Percentiles rank a stretch among this genome's conserved stretches.
These are phyloP conservation scores for Drosophila putrida DNA, from an alignment of 2,888 invertebrate genomes.

Conservation along the genomic window DNA sequence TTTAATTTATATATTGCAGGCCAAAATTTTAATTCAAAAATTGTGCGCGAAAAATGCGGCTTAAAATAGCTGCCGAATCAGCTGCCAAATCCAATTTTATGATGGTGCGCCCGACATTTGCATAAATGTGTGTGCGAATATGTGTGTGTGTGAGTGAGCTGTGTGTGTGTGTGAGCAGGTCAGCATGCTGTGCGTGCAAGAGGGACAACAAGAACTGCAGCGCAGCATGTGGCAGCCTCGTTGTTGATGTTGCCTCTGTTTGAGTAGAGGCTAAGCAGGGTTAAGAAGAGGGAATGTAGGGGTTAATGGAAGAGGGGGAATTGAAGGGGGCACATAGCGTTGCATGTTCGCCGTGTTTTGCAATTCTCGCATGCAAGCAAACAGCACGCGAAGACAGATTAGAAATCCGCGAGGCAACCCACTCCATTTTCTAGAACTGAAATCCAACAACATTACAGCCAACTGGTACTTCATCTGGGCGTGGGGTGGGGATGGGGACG, in stretches of 20 bases:
- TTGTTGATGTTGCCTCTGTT: slow-evolving; percentile 53
- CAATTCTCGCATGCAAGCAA: slow-evolving; percentile 74
- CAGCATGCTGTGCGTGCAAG: slow-evolving; percentile 24
- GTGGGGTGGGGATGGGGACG: slow-evolving; percentile 1
- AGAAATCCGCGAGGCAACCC: slow-evolving; percentile 60
- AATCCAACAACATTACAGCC: slow-evolving; percentile 4
- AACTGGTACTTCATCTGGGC: slow-evolving; percentile 15
- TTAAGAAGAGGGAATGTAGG: slow-evolving; percentile 11
- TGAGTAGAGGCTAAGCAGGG: slow-evolving; percentile 15
- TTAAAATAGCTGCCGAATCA: slow-evolving; percentile 77
- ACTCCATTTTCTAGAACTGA: slow-evolving; percentile 37
- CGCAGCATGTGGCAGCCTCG: slow-evolving; percentile 73
- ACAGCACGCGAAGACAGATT: slow-evolving; percentile 79
- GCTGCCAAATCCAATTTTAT: slow-evolving; percentile 82
- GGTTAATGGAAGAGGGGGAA: slow-evolving; percentile 7
- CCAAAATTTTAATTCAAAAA: slow-evolving; percentile 53
- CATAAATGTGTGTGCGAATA: slow-evolving; percentile 51
- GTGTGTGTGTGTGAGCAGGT: slow-evolving; percentile 18
- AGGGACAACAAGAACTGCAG: slow-evolving; percentile 46
- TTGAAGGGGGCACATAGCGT: slow-evolving; percentile 28
- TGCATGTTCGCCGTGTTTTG: slow-evolving; percentile 74
- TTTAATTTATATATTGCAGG: slow-evolving; percentile 61
- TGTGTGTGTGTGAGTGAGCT: slow-evolving; percentile 22
- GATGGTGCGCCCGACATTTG: slow-evolving; percentile 65
- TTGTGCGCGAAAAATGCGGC: slow-evolving; percentile 59